A percentile compares a stretch with the other conserved stretches of the same genome.
Conservation (phyloP, 1,140 invertebrate genomes). For the Gonatopus flavifemur region DNA sequence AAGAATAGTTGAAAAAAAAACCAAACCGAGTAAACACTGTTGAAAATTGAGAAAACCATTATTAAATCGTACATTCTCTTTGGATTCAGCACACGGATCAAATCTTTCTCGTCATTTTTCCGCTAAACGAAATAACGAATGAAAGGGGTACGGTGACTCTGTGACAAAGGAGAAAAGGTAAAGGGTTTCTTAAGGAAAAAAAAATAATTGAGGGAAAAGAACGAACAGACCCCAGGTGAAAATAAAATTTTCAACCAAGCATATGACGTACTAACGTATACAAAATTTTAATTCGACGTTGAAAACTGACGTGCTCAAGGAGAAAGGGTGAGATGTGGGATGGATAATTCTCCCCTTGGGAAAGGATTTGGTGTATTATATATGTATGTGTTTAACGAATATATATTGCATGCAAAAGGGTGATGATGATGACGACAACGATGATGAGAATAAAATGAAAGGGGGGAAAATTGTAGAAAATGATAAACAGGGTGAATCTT, state of each 20-base stretch:
- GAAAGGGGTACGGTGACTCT: slow-evolving; percentile 2
- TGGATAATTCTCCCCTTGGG: slow-evolving; percentile 47
- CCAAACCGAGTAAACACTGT: too few species aligned
- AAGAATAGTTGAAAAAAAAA: too few species aligned
- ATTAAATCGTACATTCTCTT: too few species aligned
- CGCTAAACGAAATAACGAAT: too few species aligned
- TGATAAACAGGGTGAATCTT: slow-evolving; percentile 56
- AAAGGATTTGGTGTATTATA: slow-evolving; percentile 42
- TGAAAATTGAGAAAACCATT: too few species aligned
- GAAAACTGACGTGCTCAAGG: slow-evolving; percentile 37
- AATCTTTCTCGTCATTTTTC: too few species aligned
- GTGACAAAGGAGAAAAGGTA: slow-evolving; percentile 17
- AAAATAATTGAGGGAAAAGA: slow-evolving; percentile 14
- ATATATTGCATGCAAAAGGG: slow-evolving; percentile 21
- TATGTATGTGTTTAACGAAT: slow-evolving; percentile 17
- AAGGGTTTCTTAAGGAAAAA: slow-evolving; percentile 15
- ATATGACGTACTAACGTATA: slow-evolving; percentile 46
- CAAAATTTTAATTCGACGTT: slow-evolving; percentile 54
- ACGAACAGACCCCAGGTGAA: slow-evolving; percentile 36
- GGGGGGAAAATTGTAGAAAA: slow-evolving; percentile 46
- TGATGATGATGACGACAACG: slow-evolving; percentile 12
- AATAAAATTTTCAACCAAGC: slow-evolving; percentile 43
- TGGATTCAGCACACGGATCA: too few species aligned
- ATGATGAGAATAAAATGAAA: slow-evolving; percentile 16
- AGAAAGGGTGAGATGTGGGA: slow-evolving; percentile 29